Evolutionary conservation across 2,797 vertebrate species (phyloP).

Genomic region (Oreonectes daqikongensis): DNA sequence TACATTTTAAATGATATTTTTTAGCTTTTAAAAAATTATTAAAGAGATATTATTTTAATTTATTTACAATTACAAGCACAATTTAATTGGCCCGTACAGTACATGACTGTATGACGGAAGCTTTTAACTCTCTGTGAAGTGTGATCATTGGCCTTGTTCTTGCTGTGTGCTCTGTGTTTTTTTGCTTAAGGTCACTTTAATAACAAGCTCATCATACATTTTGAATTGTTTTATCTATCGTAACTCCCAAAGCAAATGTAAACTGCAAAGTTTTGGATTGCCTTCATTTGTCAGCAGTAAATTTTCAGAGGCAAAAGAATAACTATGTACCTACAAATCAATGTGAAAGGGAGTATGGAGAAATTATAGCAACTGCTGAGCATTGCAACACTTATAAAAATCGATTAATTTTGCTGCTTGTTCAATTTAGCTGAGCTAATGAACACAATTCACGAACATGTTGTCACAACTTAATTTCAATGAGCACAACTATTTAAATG

Average conservation of each 20-base stretch:
- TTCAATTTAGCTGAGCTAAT: neutral
- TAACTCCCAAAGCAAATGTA: neutral
- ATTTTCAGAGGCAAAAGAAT: neutral
- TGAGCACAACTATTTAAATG: neutral
- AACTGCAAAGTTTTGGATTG: neutral
- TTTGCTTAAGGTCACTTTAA: constrained; percentile 1
- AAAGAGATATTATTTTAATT: constrained; percentile 13
- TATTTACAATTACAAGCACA: neutral
- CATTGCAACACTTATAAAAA: neutral
- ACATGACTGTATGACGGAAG: neutral
- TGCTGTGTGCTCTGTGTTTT: constrained; percentile 2
- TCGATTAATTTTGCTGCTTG: neutral
- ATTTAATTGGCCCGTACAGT: neutral
- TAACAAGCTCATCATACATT: neutral
- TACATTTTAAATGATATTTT: constrained; percentile 2
- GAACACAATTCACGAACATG: neutral
- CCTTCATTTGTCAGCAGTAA: neutral
- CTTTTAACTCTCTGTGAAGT: neutral
- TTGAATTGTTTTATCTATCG: neutral
- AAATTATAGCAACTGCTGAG: neutral
- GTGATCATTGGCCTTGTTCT: neutral
- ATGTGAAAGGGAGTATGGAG: neutral
- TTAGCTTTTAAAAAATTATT: constrained; percentile 20
- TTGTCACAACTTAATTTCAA: neutral
- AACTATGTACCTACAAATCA: neutral